A percentile compares a stretch with the other conserved stretches of the same genome.
Evolutionary conservation across 2,888 invertebrate species (phyloP).

Genomic region (Helleia helle): DNA sequence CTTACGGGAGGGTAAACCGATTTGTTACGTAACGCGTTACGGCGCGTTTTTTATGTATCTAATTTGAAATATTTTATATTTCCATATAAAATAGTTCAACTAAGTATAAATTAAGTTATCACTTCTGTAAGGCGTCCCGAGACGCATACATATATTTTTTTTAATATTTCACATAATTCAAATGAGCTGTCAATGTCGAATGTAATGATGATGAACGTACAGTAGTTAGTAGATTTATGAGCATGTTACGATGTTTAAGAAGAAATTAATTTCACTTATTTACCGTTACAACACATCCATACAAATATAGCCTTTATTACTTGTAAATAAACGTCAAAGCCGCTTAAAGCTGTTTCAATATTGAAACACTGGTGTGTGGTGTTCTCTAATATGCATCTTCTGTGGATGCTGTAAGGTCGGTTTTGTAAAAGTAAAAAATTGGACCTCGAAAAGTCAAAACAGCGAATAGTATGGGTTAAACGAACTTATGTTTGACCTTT

Average conservation of each 20-base stretch:
- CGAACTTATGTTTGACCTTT: conserved; percentile 53
- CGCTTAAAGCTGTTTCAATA: conserved; percentile 1
- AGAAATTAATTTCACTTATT: conserved; percentile 10
- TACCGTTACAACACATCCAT: conserved; percentile 1
- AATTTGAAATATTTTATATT: no score
- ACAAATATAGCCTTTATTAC: background rate
- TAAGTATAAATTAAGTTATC: no score
- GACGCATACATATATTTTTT: no score
- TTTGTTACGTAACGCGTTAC: no score
- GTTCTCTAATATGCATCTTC: background rate
- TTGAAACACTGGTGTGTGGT: background rate
- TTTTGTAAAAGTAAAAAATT: conserved; percentile 4
- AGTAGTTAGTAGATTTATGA: conserved; percentile 11
- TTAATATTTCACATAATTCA: background rate
- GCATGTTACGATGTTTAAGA: conserved; percentile 8
- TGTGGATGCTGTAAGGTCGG: background rate
- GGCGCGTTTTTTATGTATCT: no score
- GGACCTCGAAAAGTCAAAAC: conserved; percentile 19
- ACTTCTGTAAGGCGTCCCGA: no score
- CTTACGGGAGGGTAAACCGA: no score
- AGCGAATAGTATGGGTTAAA: conserved; percentile 33
- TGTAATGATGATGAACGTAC: conserved; percentile 4
- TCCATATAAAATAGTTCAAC: no score
- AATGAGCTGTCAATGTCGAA: background rate
- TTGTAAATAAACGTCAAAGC: conserved; percentile 4